Evolutionary conservation across 2,888 invertebrate genomes (phyloP).

Genomic region (Andrena dorsata): DNA sequence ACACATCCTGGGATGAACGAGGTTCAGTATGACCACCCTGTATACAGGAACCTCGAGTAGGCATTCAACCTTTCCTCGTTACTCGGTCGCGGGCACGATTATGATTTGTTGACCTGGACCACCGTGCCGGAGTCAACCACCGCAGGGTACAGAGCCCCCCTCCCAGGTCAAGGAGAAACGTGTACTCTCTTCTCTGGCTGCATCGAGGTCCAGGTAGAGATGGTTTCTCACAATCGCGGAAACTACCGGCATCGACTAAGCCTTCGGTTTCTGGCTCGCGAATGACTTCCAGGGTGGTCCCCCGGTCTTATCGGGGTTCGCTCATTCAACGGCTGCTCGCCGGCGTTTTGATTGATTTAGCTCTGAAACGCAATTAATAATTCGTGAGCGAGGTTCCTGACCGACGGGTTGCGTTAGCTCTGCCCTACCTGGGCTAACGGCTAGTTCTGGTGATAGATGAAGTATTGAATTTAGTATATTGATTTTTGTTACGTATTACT

Average conservation of each 20-base stretch:
- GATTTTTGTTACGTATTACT: background rate
- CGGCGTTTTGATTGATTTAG: slow-evolving; percentile 43
- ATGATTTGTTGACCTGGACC: slow-evolving; percentile 83
- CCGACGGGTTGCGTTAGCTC: slow-evolving; percentile 20
- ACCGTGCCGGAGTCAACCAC: slow-evolving; percentile 77
- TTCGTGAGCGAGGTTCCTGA: slow-evolving; percentile 19
- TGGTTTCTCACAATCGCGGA: slow-evolving; percentile 59
- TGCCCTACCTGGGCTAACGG: slow-evolving; percentile 25
- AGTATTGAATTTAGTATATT: slow-evolving; percentile 16
- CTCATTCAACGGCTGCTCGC: slow-evolving; percentile 17
- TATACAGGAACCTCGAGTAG: slow-evolving; percentile 65
- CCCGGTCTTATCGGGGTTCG: background rate
- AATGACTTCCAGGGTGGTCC: slow-evolving; percentile 54
- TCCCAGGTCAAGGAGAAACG: slow-evolving; percentile 44
- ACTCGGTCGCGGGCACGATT: slow-evolving; percentile 81
- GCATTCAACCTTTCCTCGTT: slow-evolving; percentile 78
- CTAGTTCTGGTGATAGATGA: slow-evolving; percentile 24
- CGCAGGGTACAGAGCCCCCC: slow-evolving; percentile 57
- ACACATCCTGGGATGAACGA: background rate
- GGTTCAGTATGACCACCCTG: slow-evolving; percentile 38
- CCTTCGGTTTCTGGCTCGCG: slow-evolving; percentile 5
- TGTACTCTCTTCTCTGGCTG: slow-evolving; percentile 6
- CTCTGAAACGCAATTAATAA: slow-evolving; percentile 50
- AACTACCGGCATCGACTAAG: slow-evolving; percentile 37
- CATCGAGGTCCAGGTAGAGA: background rate